These are phyloP conservation scores for Gandaritis pyraliata DNA, from an alignment of 2,888 invertebrate species.

Conservation along the genomic window DNA sequence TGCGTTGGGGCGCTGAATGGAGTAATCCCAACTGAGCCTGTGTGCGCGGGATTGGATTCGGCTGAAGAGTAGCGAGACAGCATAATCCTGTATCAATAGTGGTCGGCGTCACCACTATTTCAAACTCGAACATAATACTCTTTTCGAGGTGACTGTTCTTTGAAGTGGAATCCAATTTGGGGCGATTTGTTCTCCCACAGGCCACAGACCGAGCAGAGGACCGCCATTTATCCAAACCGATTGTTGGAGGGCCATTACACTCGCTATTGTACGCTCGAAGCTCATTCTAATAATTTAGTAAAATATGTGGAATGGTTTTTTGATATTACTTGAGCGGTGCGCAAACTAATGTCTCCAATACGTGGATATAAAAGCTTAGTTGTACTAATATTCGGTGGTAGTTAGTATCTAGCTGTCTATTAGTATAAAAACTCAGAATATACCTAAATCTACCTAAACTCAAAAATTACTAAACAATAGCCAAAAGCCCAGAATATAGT, in stretches of 20 bases:
- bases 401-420: too few species aligned
- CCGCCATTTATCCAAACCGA: conserved; percentile 23
- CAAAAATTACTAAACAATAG: too few species aligned
- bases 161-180: conserved; percentile 39
- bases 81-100: conserved; percentile 22
- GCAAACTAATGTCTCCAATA: too few species aligned
- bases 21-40: conserved; percentile 22
- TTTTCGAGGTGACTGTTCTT: conserved; percentile 19
- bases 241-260: conserved; percentile 6
- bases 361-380: too few species aligned
- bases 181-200: conserved; percentile 21
- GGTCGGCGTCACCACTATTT: conserved; percentile 22
- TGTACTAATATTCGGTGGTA: too few species aligned
- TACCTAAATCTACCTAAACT: too few species aligned
- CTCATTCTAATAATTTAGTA: neutral
- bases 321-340: too few species aligned
- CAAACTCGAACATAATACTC: neutral
- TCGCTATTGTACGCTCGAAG: neutral
- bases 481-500: too few species aligned
- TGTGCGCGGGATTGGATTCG: conserved; percentile 8
- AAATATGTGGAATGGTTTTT: too few species aligned
- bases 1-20: conserved; percentile 15
- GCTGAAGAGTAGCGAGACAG: conserved; percentile 18
- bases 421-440: too few species aligned
- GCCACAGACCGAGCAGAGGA: neutral